Percentiles rank a stretch among this genome's conserved stretches.
Conservation (phyloP, 2,888 invertebrate species). For the Portevinia maculata region DNA sequence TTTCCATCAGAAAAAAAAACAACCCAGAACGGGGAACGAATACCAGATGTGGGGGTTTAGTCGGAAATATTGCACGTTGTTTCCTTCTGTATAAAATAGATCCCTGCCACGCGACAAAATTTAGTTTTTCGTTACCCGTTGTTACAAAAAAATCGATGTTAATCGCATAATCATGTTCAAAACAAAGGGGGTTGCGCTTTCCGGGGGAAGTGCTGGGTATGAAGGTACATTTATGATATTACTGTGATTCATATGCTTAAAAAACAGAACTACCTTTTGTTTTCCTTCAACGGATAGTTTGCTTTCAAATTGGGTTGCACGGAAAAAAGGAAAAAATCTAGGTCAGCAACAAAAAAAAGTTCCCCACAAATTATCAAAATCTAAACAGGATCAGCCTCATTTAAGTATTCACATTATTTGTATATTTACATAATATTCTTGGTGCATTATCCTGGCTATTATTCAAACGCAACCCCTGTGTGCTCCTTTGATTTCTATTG, state of each 20-base stretch:
- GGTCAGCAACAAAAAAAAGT: background rate
- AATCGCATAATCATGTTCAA: conserved; percentile 31
- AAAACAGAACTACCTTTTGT: background rate
- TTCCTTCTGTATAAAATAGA: conserved; percentile 20
- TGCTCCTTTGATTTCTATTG: conserved; percentile 7
- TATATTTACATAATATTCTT: conserved; percentile 8
- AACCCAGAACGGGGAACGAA: background rate
- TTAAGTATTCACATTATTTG: conserved; percentile 16
- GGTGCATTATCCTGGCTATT: conserved; percentile 36
- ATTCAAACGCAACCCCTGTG: conserved; percentile 1
- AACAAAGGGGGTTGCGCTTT: background rate
- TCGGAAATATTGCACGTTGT: background rate
- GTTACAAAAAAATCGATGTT: conserved; percentile 35
- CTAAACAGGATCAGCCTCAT: background rate
- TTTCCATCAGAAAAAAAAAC: background rate
- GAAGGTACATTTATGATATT: conserved; percentile 11
- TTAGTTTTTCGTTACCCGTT: conserved; percentile 1
- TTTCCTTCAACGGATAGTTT: background rate
- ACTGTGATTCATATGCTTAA: conserved; percentile 21
- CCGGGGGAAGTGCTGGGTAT: background rate
- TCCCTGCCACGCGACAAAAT: conserved; percentile 33
- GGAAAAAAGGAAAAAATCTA: conserved; percentile 6
- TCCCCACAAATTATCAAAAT: background rate
- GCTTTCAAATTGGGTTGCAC: background rate
- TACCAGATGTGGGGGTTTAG: background rate